Evolutionary conservation across 2,888 invertebrate species (phyloP), one percentile per base, ranked within the genome.

Genomic region (Nymphalis polychloros): DNA sequence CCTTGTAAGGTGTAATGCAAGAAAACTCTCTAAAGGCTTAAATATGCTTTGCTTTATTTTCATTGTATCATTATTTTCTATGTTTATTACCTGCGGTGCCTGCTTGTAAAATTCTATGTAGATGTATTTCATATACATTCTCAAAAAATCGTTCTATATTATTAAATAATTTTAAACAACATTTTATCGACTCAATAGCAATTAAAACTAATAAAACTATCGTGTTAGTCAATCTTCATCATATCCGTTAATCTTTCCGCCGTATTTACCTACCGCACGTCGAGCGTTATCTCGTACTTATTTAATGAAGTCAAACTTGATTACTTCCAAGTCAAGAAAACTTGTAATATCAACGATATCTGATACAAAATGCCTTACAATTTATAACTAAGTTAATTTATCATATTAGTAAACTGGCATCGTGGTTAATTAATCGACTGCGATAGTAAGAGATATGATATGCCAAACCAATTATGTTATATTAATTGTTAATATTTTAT

Each of bases 261-360:
- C 48, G 60, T 59, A 70, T 55, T 68, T 68, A 72, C 72, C 72
- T 72, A 72, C 72, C 72, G 72, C 72, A 67, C 59, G 52, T 66
- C 64, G 52, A 53, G 50, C 61, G 67, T 62, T 68, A 72, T 70
- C 72, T 67, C n/a, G 64, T 50, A 67, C 66, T 70, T 69, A 72
- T 72, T 72, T 72, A 71, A 72, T 71, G 72, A 67, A 73, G 72
- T 73, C 72, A 73, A 73, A 71, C 71, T 71, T 71, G 69, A 71
- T 73, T 71, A 73, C 67, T 71, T 73, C 71, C 68, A 64, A 68
- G 64, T 71, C 60, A 70, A 50, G 55, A 63, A 64, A 71, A 71
- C 69, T 65, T 69, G 71, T 67, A 71, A 65, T 72, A 71, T 69
- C 69, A 63, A 47, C 64, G 60, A 60, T 70, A 72, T 71, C 71